These are phyloP conservation scores for Hystrix cristata DNA, from an alignment of 2,113 vertebrate species.

Conservation along the genomic window DNA sequence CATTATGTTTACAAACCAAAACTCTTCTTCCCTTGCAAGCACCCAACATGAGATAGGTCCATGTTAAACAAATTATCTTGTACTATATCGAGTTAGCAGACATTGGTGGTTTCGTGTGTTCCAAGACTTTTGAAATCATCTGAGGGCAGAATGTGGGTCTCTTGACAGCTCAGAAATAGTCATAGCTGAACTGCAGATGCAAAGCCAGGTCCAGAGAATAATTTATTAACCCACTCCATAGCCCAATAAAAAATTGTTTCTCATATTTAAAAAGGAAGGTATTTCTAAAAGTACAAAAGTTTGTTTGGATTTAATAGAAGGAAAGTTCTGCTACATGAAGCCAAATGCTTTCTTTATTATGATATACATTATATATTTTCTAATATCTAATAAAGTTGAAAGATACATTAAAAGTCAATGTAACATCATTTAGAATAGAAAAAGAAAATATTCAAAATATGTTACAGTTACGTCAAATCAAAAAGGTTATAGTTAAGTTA, in stretches of 20 bases:
- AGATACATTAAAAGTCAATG: not conserved
- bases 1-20: not conserved
- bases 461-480: not conserved
- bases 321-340: conserved; percentile 42
- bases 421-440: conserved; percentile 28
- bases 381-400: conserved; percentile 46
- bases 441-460: not conserved
- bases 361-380: not conserved
- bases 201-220: not conserved
- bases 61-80: conserved; percentile 15
- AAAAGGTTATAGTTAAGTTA: not conserved
- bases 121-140: not conserved
- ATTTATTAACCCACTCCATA: not conserved
- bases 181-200: not conserved
- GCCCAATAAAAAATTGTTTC: not conserved
- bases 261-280: not conserved
- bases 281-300: conserved; percentile 26
- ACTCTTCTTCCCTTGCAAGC: not conserved
- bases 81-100: not conserved
- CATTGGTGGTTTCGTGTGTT: not conserved
- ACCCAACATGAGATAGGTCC: not conserved
- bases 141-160: not conserved
- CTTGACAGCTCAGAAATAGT: not conserved
- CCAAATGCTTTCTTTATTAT: not conserved
- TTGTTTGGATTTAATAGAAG: not conserved